Evolutionary conservation across 2,888 invertebrate genomes (phyloP), one percentile per base, ranked within the genome.

Genomic region (Hemistola chrysoprasaria): DNA sequence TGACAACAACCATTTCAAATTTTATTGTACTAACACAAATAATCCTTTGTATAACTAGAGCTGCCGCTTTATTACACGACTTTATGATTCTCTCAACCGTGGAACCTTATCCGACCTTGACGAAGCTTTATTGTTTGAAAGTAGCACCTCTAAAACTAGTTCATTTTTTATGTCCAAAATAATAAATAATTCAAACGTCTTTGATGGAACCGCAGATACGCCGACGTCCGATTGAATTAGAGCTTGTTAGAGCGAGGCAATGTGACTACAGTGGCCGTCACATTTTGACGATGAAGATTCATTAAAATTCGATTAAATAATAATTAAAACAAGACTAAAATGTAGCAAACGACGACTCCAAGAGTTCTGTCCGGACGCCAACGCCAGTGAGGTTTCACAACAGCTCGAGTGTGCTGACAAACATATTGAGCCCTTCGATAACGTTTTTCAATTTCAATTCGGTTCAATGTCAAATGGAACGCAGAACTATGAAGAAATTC

Each of bases 291-390:
- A 56, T 62, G 66, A 63, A 48, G 60, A 59, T 50, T 57, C 74
- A 81, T 86, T 83, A 82, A 84, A 83, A 79, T 64, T 58, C 67
- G 47, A 82, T 82, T 81, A 79, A 78, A 77, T 65, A 73, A 69
- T 71, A 56, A 77, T 78, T 75, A 65, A 65, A 69, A 65, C 52
- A 54, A 60, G 65, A 66, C 64, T 25, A 43, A 65, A 75, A 71
- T 66, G 67, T 75, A 75, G 76, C 66, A 71, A 74, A 65, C 62
- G 66, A 62, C 59, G 61, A 67, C 69, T 65, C 61, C 59, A 61
- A 56, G 56, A 58, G 58, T 62, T 53, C 50, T 63, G 64, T 66
- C 59, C 67, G 53, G 68, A 69, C 64, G 68, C 56, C 56, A 64
- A 69, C 64, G 68, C 56, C 56, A 64, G 44, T 42, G 56, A 53